Base-by-base conservation (phyloP, 2,113 vertebrate species). In the Morone chrysops region DNA sequence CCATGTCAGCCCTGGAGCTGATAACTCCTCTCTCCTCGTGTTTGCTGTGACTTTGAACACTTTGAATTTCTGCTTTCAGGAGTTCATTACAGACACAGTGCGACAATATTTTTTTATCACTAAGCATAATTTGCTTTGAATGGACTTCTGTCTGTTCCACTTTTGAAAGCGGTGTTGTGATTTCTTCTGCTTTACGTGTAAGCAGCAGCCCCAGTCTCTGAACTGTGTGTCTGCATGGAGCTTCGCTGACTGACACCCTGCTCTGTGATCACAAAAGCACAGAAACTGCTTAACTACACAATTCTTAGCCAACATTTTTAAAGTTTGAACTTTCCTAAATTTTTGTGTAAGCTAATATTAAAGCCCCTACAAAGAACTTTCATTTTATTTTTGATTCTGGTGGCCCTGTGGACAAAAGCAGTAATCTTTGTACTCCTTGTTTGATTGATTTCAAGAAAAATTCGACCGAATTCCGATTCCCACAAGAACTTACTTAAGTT, bases 1-100 rank as follows among this genome's bases (percentile, higher is more conserved):
- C 78, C 84, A 8, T 18, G n/a, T 66, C 10, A 70, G 60, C 70
- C 62, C 76, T 41, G 79, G 82, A 82, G 80, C 45, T 13, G 36
- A 31, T 16, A 0, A 40, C 59, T 68, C 38, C 20, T 20, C 17
- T 54, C 51, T 80, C 75, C 65, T 63, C 6, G 16, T 71, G 85
- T 77, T 70, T 79, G 62, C 74, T 83, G 67, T 76, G 66, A 79
- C 73, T 40, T 17, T 73, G 53, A 77, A 69, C 53, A 22, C 17
- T 80, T 63, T 81, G 77, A 53, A 70, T 22, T 59, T 86, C 57
- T 57, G 47, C 50, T 47, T 50, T 36, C 50, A 48, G 62, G 57
- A 61, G 11, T 43, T 75, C 51, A 11, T 36, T 41, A 65, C 45
- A 62, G 54, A 62, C 63, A 48, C 20, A 36, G 47, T 14, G 36